These are phyloP conservation scores for Drosophila oshimai DNA, from an alignment of 1,140 invertebrate species.

Conservation along the genomic window DNA sequence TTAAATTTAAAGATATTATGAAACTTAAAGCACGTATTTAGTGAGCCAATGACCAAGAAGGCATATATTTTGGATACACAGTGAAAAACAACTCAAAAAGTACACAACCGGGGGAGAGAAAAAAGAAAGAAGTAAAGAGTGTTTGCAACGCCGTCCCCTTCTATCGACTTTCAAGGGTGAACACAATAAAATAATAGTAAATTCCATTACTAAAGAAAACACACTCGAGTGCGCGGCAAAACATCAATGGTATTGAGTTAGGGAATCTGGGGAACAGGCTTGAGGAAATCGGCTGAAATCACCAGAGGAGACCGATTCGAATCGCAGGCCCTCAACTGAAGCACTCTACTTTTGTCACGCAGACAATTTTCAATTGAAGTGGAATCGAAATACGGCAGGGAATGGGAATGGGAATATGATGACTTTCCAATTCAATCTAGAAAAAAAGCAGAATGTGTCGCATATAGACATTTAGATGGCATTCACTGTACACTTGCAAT, in stretches of 20 bases:
- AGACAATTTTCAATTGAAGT: constrained; percentile 76
- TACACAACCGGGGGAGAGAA: too few species aligned
- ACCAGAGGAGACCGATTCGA: constrained; percentile 47
- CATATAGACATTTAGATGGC: constrained; percentile 57
- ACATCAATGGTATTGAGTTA: constrained; percentile 71
- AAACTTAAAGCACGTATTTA: too few species aligned
- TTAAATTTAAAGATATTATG: too few species aligned
- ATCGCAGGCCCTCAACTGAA: constrained; percentile 41
- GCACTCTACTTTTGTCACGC: constrained; percentile 69
- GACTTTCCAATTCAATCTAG: constrained; percentile 63
- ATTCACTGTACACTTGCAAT: constrained; percentile 58
- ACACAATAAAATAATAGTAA: constrained; percentile 82
- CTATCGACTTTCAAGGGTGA: constrained; percentile 3
- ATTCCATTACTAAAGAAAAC: constrained; percentile 80
- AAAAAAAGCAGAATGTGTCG: too few species aligned
- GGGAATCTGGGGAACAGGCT: neutral
- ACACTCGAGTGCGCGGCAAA: constrained; percentile 77
- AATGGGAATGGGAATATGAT: constrained; percentile 6
- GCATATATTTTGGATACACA: too few species aligned
- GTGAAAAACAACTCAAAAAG: constrained; percentile 41
- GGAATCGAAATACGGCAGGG: too few species aligned
- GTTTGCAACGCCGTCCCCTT: too few species aligned
- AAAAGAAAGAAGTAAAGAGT: too few species aligned
- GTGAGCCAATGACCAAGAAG: neutral
- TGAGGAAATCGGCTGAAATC: constrained; percentile 35